These are phyloP conservation scores for Chloropsis hardwickii DNA, from an alignment of 2,113 vertebrate genomes.

Conservation along the genomic window DNA sequence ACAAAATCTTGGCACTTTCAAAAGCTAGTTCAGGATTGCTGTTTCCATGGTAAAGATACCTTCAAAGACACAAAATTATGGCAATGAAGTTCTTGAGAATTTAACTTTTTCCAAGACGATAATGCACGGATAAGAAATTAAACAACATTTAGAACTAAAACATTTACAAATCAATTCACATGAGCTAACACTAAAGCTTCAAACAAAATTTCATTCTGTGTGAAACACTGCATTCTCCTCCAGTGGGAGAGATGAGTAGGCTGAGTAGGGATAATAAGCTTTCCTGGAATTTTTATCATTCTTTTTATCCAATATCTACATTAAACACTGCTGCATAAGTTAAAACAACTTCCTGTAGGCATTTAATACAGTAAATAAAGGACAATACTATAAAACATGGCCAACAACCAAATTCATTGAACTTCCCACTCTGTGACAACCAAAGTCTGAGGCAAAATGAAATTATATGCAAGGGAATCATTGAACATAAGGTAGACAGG, in stretches of 20 bases:
- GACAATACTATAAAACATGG: background rate
- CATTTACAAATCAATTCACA: background rate
- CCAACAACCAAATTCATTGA: background rate
- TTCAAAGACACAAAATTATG: constrained; percentile 55
- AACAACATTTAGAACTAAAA: background rate
- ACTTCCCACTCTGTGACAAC: background rate
- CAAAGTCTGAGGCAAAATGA: background rate
- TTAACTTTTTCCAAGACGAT: background rate
- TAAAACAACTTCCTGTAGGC: background rate
- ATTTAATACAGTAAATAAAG: background rate
- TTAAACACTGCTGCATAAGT: background rate
- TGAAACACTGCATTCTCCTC: background rate
- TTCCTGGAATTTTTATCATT: background rate
- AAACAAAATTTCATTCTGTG: background rate
- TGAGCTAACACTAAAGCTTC: background rate
- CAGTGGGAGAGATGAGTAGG: background rate
- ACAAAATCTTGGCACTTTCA: constrained; percentile 94
- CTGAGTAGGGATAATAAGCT: background rate
- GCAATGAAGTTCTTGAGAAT: background rate
- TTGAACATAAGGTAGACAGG: background rate
- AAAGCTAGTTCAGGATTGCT: constrained; percentile 92
- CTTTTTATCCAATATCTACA: background rate
- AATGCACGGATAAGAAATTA: background rate
- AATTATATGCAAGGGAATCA: background rate
- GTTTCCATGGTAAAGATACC: constrained; percentile 91